Base-by-base conservation (phyloP, 2,888 invertebrate species). In the Megastigmus dorsalis region DNA sequence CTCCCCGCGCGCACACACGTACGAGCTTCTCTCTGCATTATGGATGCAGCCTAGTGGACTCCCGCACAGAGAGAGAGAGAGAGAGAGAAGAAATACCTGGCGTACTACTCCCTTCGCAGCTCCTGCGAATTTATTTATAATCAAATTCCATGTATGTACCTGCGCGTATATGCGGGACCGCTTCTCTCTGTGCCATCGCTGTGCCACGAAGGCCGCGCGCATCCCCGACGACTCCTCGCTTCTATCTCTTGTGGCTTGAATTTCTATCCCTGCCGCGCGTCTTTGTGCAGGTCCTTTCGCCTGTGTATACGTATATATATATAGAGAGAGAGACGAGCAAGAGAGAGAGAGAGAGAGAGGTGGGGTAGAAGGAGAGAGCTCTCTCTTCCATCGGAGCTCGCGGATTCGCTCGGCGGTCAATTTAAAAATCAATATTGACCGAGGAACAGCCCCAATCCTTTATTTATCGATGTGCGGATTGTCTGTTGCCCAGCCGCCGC, bases 351-450 rank as follows among this genome's bases (percentile, higher is more conserved):
- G n/a, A n/a, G n/a, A n/a, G n/a, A n/a, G n/a, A n/a, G n/a, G n/a
- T n/a, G 36, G 9, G 26, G 20, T 0, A 9, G 63, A 38, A 23
- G 30, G 48, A 15, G 18, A 36, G 30, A 28, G 18, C 20, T 15
- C 30, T 20, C 13, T 15, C 30, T 20, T 6, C 20, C n/a, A 26
- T n/a, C 38, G 48, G 52, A 59, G 63, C 13, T 73, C 84, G 84
- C 84, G 84, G 83, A 86, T 85, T 85, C 83, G 80, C 80, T 84
- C 84, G 82, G 81, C 84, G 87, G 87, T 88, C 88, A 88, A 88
- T 88, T 87, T 87, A 85, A 86, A 86, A 87, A 88, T 87, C 87
- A 87, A 88, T 88, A 87, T 88, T 88, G 86, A 88, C 86, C 84
- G 84, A 74, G 67, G 68, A 63, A 26, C 63, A 55, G 69, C 69